Evolutionary conservation across 2,797 vertebrate genomes (phyloP), one percentile per base, ranked within the genome.

Genomic region (Brotula barbata): DNA sequence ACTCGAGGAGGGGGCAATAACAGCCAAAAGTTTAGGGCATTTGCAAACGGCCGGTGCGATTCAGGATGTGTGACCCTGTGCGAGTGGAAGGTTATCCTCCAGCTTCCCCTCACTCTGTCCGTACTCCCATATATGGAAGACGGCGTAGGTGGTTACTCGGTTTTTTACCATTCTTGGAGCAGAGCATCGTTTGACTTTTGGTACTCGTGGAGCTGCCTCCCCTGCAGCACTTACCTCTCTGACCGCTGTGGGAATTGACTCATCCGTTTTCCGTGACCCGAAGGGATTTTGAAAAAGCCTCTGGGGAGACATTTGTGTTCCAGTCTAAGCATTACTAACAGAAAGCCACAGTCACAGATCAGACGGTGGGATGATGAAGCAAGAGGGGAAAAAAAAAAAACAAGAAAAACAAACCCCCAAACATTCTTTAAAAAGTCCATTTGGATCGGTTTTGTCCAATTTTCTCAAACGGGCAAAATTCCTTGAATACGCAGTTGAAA

Each of bases 81-180:
- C 45, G 42, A 82, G 51, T n/a, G 43, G 39, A 71, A 77, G 80
- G 80, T 77, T 71, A 75, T 73, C 39, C 66, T 67, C 58, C 56
- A 17, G 68, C 68, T 76, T 71, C 64, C 64, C 51, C 57, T 63
- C 57, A 66, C 54, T 61, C 66, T 15, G 59, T 39, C 60, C 49
- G 25, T 42, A 40, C 28, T 13, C 52, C 86, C 88, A 80, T 87
- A 80, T 88, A 85, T 78, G 87, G 86, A 71, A 78, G 64, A 66
- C 58, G 57, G 39, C 68, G 71, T 22, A 44, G 50, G 53, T 51
- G 61, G 53, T 80, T 60, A 64, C 49, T 71, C 47, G 73, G 51
- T 74, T 83, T 84, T 78, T 85, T 82, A 87, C 85, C 85, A 83
- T 86, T 84, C 84, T 68, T 17, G 64, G 78, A 81, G 50, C 60